Conservation (phyloP, 2,888 invertebrate genomes). For the Xestia c-nigrum region DNA sequence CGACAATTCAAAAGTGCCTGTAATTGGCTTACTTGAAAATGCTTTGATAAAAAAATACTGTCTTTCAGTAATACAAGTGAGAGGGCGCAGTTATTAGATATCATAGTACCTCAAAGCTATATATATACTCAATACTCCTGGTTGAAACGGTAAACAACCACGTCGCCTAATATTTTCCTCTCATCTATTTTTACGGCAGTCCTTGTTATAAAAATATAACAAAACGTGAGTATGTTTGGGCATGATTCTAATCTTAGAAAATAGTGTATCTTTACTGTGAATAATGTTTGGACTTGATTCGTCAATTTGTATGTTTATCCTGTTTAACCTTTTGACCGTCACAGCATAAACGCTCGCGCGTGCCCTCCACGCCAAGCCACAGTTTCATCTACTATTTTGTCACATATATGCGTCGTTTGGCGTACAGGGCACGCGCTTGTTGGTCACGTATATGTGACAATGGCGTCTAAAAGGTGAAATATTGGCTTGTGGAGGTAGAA, state of each 20-base stretch:
- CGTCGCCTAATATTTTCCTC: background rate
- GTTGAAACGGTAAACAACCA: background rate
- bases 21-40: too few species aligned
- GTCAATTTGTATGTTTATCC: background rate
- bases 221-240: constrained; percentile 6
- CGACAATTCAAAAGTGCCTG: too few species aligned
- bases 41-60: too few species aligned
- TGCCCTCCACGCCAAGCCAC: too few species aligned
- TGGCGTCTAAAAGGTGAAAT: too few species aligned
- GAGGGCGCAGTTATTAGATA: background rate
- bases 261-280: background rate
- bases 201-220: background rate
- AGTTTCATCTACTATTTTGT: too few species aligned
- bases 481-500: background rate
- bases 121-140: constrained; percentile 1
- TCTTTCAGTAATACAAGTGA: background rate
- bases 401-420: too few species aligned
- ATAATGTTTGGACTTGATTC: constrained; percentile 8
- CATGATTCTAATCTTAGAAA: constrained; percentile 2
- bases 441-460: too few species aligned
- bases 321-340: too few species aligned
- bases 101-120: background rate
- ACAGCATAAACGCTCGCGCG: too few species aligned
- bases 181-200: background rate
- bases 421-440: too few species aligned